A percentile compares a stretch with the other conserved stretches of the same genome.
phyloP scores from a whole-genome alignment of 2,888 invertebrate genomes.

The Diarsia dahlii region DNA sequence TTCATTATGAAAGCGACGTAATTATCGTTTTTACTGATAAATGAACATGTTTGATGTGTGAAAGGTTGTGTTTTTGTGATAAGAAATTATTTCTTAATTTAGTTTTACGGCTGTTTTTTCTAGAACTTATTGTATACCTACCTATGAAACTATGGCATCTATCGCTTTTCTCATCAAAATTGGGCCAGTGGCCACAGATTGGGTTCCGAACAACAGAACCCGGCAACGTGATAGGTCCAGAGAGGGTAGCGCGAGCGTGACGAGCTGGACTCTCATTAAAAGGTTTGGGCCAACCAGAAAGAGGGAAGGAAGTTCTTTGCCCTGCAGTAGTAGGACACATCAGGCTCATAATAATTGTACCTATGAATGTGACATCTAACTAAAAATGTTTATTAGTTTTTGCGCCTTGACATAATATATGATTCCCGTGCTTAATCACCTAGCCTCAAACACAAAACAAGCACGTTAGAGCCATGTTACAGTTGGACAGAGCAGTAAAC shows the following conservation, averaged over 20 bases:
- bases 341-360: too few relatives aligned
- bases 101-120: conserved; percentile 6
- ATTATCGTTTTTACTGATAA: conserved; percentile 37
- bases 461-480: conserved; percentile 11
- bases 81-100: conserved; percentile 6
- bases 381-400: not conserved
- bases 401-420: conserved; percentile 1
- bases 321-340: too few relatives aligned
- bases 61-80: conserved; percentile 23
- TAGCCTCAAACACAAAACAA: conserved; percentile 12
- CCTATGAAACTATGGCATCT: too few relatives aligned
- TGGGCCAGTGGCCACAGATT: too few relatives aligned
- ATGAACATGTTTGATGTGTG: conserved; percentile 17
- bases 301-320: too few relatives aligned
- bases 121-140: too few relatives aligned
- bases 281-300: too few relatives aligned
- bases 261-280: too few relatives aligned
- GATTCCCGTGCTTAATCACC: not conserved
- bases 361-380: not conserved
- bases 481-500: conserved; percentile 41
- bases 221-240: too few relatives aligned
- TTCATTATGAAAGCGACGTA: conserved; percentile 26
- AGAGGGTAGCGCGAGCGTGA: too few relatives aligned
- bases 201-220: too few relatives aligned
- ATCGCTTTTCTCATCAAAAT: too few relatives aligned